These are phyloP conservation scores for Apomyelois bistriatella DNA, from an alignment of 2,888 invertebrate species.

Conservation along the genomic window DNA sequence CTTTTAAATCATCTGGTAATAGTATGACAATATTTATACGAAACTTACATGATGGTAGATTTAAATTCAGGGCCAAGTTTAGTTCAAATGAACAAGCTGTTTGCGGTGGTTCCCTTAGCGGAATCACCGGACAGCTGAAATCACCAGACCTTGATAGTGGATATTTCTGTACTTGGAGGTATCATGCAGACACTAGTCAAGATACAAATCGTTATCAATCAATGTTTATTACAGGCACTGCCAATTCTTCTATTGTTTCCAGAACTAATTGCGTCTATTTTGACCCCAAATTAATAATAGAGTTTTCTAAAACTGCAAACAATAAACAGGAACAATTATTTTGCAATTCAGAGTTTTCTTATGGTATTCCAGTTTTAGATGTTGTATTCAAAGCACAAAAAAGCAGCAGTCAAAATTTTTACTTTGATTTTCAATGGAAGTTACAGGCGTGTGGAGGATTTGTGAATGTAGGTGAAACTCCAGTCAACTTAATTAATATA, in stretches of 20 bases:
- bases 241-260: slow-evolving; percentile 38
- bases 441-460: slow-evolving; percentile 84
- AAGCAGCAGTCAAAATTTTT: slow-evolving; percentile 36
- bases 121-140: slow-evolving; percentile 39
- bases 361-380: slow-evolving; percentile 44
- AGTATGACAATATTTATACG: slow-evolving; percentile 81
- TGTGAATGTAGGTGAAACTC: slow-evolving; percentile 43
- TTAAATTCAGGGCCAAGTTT: slow-evolving; percentile 87
- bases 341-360: slow-evolving; percentile 18
- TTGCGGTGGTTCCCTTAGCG: slow-evolving; percentile 55
- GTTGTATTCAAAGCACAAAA: slow-evolving; percentile 45
- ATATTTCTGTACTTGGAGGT: slow-evolving; percentile 60
- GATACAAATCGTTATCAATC: slow-evolving; percentile 36
- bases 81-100: slow-evolving; percentile 78
- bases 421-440: slow-evolving; percentile 57
- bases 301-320: background rate
- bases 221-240: slow-evolving; percentile 37
- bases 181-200: slow-evolving; percentile 19
- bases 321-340: background rate
- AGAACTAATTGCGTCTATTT: slow-evolving; percentile 38
- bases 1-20: slow-evolving; percentile 82
- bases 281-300: slow-evolving; percentile 45
- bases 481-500: slow-evolving; percentile 49
- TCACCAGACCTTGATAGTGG: slow-evolving; percentile 48
- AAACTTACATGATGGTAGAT: slow-evolving; percentile 60